phyloP scores from a whole-genome alignment of 2,113 vertebrate species.

The Myrmecobius fasciatus region DNA sequence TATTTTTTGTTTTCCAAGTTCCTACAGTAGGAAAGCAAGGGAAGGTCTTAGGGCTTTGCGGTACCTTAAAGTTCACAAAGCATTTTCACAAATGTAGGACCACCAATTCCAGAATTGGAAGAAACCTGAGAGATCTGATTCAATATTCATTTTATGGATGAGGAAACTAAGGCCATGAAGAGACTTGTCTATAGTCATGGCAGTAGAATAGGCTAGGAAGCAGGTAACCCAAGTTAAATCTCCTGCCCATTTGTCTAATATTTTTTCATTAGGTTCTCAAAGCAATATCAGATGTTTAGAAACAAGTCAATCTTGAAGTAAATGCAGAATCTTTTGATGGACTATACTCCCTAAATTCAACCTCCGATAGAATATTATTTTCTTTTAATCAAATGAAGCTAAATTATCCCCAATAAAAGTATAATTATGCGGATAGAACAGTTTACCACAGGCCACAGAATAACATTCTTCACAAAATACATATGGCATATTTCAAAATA shows the following conservation, averaged over 20 bases:
- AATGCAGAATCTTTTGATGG: slow-evolving; percentile 49
- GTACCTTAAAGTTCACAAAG: neutral
- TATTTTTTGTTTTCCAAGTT: slow-evolving; percentile 49
- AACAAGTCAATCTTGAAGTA: slow-evolving; percentile 39
- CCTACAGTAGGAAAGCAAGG: slow-evolving; percentile 13
- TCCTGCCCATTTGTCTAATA: neutral
- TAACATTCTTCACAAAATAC: slow-evolving; percentile 15
- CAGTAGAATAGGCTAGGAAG: neutral
- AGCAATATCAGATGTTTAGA: slow-evolving; percentile 1
- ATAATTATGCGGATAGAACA: slow-evolving; percentile 1
- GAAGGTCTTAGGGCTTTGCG: neutral
- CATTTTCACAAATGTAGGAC: neutral
- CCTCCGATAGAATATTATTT: neutral
- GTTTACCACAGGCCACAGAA: slow-evolving; percentile 12
- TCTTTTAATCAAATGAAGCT: neutral
- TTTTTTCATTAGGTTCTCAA: neutral
- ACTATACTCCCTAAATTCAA: slow-evolving; percentile 28
- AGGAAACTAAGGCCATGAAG: neutral
- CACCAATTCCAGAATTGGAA: neutral
- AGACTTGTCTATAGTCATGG: neutral
- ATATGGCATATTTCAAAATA: slow-evolving; percentile 20
- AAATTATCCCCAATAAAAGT: neutral
- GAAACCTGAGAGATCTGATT: neutral
- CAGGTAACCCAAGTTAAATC: neutral
- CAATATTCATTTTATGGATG: neutral